phyloP scores from a whole-genome alignment of 2,797 vertebrate species.

The Poecile montanus region DNA sequence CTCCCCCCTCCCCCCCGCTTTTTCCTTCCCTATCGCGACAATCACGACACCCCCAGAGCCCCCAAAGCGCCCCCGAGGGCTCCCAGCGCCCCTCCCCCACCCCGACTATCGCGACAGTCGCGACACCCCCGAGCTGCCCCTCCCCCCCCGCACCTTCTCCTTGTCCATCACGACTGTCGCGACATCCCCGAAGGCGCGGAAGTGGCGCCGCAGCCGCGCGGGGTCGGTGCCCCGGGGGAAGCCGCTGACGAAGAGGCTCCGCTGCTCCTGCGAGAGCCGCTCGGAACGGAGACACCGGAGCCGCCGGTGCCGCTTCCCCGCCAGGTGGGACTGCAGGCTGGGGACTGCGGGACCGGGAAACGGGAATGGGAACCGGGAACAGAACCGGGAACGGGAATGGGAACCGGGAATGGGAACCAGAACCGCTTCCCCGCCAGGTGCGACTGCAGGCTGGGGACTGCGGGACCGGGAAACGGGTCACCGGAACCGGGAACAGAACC shows the following conservation, averaged over 20 bases:
- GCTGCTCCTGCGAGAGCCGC: constrained; percentile 83
- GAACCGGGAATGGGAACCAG: too few species aligned
- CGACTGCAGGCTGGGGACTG: too few species aligned
- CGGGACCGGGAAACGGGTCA: too few species aligned
- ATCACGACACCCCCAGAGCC: not conserved
- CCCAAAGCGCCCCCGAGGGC: too few species aligned
- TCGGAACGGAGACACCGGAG: constrained; percentile 77
- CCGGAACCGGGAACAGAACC: too few species aligned
- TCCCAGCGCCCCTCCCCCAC: too few species aligned
- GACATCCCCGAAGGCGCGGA: constrained; percentile 83
- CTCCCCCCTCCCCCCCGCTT: not conserved
- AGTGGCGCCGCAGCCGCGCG: constrained; percentile 80
- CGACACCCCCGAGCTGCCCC: too few species aligned
- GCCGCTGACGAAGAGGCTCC: constrained; percentile 90
- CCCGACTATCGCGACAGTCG: not conserved
- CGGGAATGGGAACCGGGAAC: too few species aligned
- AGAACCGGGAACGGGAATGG: too few species aligned
- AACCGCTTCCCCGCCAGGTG: too few species aligned
- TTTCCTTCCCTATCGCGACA: not conserved
- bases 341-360: constrained; percentile 68
- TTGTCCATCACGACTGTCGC: constrained; percentile 90
- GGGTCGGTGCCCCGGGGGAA: constrained; percentile 80
- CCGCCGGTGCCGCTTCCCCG: constrained; percentile 86
- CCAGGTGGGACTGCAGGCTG: constrained; percentile 85
- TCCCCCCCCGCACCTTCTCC: constrained; percentile 80